phyloP scores from a whole-genome alignment of 2,888 invertebrate genomes.

The Cylloceria caligata region DNA sequence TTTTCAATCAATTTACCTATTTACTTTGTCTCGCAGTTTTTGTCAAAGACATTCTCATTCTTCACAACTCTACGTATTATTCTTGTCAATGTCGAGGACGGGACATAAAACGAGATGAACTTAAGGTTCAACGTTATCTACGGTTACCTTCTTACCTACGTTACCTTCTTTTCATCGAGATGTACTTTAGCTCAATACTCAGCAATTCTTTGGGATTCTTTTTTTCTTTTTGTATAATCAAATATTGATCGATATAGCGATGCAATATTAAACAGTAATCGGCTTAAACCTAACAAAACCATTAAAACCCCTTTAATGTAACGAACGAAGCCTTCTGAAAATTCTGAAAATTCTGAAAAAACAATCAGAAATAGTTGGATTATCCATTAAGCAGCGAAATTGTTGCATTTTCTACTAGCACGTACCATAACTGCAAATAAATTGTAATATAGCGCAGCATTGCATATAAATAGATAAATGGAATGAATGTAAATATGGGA shows the following conservation, averaged over 20 bases:
- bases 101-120: not conserved
- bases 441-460: too few relatives aligned
- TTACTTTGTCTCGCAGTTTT: slow-evolving; percentile 39
- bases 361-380: not conserved
- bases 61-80: slow-evolving; percentile 56
- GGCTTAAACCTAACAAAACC: too few relatives aligned
- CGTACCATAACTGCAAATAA: not conserved
- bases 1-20: not conserved
- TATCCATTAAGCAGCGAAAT: not conserved
- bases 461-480: too few relatives aligned
- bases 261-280: too few relatives aligned
- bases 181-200: too few relatives aligned
- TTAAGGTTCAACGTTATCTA: not conserved
- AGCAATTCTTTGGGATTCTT: too few relatives aligned
- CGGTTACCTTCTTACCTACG: not conserved
- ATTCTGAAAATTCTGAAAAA: not conserved
- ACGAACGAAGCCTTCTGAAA: not conserved
- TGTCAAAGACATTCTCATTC: slow-evolving; percentile 58
- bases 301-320: too few relatives aligned
- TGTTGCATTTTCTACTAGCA: not conserved
- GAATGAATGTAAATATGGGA: too few relatives aligned
- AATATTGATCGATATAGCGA: too few relatives aligned
- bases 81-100: slow-evolving; percentile 35
- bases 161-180: too few relatives aligned
- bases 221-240: too few relatives aligned